Base-by-base conservation (phyloP, 1,140 invertebrate species). In the Pemphigus obesinymphae region DNA sequence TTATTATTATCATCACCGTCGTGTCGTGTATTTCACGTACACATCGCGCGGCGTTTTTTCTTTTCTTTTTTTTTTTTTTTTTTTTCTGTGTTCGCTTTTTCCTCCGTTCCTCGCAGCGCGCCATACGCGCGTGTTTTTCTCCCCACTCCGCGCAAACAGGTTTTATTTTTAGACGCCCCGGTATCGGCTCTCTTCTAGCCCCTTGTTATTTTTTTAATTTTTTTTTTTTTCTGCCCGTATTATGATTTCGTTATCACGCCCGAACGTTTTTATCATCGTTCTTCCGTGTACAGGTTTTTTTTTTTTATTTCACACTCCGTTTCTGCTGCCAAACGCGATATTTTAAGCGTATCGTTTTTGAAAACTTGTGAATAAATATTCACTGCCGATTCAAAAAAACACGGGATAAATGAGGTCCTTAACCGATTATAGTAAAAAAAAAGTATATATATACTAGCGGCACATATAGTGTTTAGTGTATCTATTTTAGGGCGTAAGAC, bases 141-240 rank as follows among this genome's bases (percentile, higher is more conserved):
- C 55, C 75, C 75, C 40, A 45, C 26, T 61, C 53, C 23, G 15
- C 15, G n/a, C 23, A 80, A 80, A 80, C 76, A 63, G 76, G 76
- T 80, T 80, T 80, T 80, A 80, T 80, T 80, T 80, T 63, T 80
- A 80, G 76, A 45, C 55, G 76, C 37, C 76, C 23, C 55, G 37
- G 23, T 45, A 43, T 45, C 50, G n/a, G n/a, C n/a, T n/a, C n/a
- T n/a, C 31, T 15, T 4, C 4, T 0, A 3, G 37, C 23, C 40
- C 76, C 26, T 63, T n/a, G 45, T 15, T 48, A 31, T 73, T 73
- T 43, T 45, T 45, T 15, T 48, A 31, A 50, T 73, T 43, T 45
- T 45, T n/a, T n/a, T n/a, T n/a, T n/a, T 50, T 31, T 73, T 31
- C 26, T 1, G 70, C 37, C n/a, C 66, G 61, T 31, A 13, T n/a